Conservation (phyloP, 2,113 vertebrate species). For the Alectura lathami region DNA sequence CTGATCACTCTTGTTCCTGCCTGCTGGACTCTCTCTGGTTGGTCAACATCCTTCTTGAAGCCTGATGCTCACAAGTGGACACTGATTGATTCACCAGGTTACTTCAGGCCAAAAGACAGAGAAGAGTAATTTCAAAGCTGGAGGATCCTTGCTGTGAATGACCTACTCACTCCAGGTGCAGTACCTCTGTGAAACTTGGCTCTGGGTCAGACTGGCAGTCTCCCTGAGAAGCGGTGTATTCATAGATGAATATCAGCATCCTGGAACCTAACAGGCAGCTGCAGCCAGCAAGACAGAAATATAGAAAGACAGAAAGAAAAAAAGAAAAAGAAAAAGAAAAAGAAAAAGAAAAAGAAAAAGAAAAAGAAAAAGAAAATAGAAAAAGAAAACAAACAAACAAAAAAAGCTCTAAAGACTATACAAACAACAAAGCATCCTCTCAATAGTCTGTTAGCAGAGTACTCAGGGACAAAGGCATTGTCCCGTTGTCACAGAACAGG, state of each 20-base stretch:
- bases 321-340: not conserved
- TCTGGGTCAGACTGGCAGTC: not conserved
- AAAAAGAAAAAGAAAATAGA: not conserved
- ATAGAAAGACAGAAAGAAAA: not conserved
- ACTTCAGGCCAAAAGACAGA: not conserved
- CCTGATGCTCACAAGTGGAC: not conserved
- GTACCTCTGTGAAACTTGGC: not conserved
- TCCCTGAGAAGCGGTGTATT: not conserved
- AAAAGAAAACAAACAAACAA: not conserved
- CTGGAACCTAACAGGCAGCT: not conserved
- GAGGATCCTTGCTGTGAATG: not conserved
- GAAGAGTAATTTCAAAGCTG: not conserved
- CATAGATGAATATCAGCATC: not conserved
- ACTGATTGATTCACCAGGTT: not conserved
- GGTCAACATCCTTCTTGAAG: slow-evolving; percentile 6
- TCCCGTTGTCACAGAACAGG: not conserved
- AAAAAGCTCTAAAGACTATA: not conserved
- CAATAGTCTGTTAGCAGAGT: not conserved
- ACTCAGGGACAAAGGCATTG: not conserved
- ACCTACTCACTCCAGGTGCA: not conserved
- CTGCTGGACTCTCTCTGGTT: slow-evolving; percentile 27
- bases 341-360: not conserved
- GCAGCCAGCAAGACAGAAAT: not conserved
- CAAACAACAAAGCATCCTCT: not conserved
- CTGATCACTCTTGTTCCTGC: not conserved